Conservation (phyloP, 2,888 invertebrate species). For the Holacanthella duospinosa region DNA sequence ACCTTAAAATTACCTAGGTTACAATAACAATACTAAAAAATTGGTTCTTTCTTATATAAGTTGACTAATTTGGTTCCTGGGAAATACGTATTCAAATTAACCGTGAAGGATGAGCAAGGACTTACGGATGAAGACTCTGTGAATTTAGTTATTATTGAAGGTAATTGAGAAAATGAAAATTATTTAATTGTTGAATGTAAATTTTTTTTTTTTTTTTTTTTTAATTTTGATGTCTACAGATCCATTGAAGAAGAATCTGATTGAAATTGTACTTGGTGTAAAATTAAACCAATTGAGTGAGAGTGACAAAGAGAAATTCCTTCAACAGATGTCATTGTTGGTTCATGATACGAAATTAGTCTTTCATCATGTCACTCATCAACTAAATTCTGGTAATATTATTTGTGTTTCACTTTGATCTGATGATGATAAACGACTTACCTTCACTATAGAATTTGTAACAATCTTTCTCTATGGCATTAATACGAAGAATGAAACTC, state of each 20-base stretch:
- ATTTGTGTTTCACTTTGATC: conserved; percentile 23
- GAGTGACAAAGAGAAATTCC: conserved; percentile 61
- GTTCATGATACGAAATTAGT: conserved; percentile 56
- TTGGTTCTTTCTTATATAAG: conserved; percentile 44
- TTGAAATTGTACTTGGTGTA: conserved; percentile 70
- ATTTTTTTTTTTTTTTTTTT: conserved; percentile 17
- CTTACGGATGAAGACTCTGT: conserved; percentile 69
- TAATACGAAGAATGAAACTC: conserved; percentile 37
- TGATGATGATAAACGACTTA: too few relatives aligned
- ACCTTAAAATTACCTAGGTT: too few relatives aligned
- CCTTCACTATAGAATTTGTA: conserved; percentile 26
- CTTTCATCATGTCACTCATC: conserved; percentile 41
- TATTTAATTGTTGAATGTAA: background rate
- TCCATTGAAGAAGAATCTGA: conserved; percentile 60
- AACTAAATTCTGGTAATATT: conserved; percentile 39
- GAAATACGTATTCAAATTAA: conserved; percentile 74
- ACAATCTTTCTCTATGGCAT: conserved; percentile 37
- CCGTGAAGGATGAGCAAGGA: conserved; percentile 85
- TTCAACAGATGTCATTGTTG: conserved; percentile 68
- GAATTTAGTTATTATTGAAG: conserved; percentile 65
- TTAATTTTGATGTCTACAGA: too few relatives aligned
- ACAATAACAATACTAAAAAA: too few relatives aligned
- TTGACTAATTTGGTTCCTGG: conserved; percentile 76
- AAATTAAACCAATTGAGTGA: conserved; percentile 58
- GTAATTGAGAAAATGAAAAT: conserved; percentile 39